Base-by-base conservation (phyloP, 2,797 vertebrate species). In the Cheirogaleus major region DNA sequence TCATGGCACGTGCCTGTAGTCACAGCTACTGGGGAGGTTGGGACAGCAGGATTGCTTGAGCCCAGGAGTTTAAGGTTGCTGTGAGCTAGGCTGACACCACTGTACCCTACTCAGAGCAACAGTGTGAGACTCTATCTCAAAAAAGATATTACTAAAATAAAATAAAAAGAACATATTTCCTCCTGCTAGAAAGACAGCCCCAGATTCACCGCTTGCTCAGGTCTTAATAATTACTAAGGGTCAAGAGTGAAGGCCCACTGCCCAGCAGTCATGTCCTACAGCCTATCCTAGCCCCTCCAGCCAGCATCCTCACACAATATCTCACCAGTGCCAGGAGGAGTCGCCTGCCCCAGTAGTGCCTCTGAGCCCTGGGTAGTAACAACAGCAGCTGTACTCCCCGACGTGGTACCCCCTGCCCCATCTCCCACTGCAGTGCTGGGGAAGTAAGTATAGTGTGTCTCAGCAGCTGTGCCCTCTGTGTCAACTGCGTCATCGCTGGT, bases 371-470 rank as follows among this genome's bases (percentile, higher is more conserved):
- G 99, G 10, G 99, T 99, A 4, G 99, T 99, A 96, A 99, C 99
- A 0, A 99, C 99, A 0, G 98, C 98, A 0, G 98, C 98, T 59
- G 98, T 98, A 1, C 98, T 98, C 30, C 98, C 98, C 0, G 98
- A 97, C 0, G 98, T 93, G 45, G 96, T 83, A 0, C 97, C 98
- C 30, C 98, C 98, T 0, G 98, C 96, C 91, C 98, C 97, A 48
- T 99, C 98, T 4, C 98, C 98, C 97, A 98, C 98, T 0, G 98
- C 98, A 0, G 99, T 98, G 91, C 99, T 99, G 0, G 99, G 99
- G 97, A 99, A 99, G 93, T 99, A 99, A 7, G 99, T 99, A 96
- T 99, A 99, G 96, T 99, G 99, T 0, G 99, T 99, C 98, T 99
- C 99, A 0, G 99, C 97, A 73, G 98, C 97, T 1, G 98, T 96